Base-by-base conservation (phyloP, 2,888 invertebrate genomes). In the Neoaliturus tenellus region DNA sequence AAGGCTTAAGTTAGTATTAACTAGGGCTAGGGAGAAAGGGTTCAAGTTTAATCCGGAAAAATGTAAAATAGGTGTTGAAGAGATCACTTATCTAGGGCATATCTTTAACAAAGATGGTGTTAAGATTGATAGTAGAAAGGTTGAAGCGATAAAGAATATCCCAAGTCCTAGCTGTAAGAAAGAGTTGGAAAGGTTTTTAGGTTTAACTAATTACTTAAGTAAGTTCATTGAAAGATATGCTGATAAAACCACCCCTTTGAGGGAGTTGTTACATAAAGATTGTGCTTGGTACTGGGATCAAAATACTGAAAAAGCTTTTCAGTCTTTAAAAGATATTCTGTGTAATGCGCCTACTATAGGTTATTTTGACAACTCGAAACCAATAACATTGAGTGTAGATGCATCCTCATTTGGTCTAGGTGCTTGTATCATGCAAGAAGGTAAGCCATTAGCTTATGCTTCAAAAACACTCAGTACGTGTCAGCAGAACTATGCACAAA, bases 401-500 rank as follows among this genome's bases (percentile, higher is more conserved):
- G 87, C 87, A 6, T 88, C 87, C n/a, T 84, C 85, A 62, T 78
- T 82, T 69, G 89, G 87, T 14, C 78, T 89, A 14, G 90, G 89
- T 12, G 88, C 89, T 48, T 89, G 88, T 17, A 82, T 90, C 6
- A 58, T 90, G 10, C 86, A 35, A 33, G 71, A 90, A 33, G 87
- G 87, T 25, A 86, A 89, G 81, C 89, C 89, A 8, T 86, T 89
- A n/a, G 88, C 88, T 12, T 90, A 89, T 86, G 90, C 89, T 14
- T 89, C 89, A 41, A 88, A 87, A 85, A 84, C 89, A 0, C 81
- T 89, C 39, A 88, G 88, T 8, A 35, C 85, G n/a, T 86, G 86
- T 8, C 88, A 89, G 85, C 31, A 75, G 23, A 86, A 83, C 12
- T 89, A 88, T 85, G 87, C 88, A 23, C 89, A 89, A 83, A 89